phyloP scores from a whole-genome alignment of 2,113 vertebrate species.

The Semnornis frantzii region DNA sequence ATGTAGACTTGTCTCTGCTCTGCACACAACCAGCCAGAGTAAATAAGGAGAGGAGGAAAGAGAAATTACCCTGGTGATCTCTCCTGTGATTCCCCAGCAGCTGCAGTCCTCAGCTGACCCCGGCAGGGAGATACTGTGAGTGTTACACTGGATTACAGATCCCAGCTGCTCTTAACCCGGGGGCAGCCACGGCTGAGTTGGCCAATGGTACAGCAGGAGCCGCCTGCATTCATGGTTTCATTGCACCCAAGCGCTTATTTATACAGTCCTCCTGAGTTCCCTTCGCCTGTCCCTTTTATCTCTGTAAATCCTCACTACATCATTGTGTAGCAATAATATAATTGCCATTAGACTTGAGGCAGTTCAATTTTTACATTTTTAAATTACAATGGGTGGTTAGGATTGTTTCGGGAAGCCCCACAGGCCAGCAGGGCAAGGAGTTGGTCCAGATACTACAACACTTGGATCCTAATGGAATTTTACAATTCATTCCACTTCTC shows the following conservation, averaged over 20 bases:
- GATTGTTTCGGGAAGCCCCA: neutral
- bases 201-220: neutral
- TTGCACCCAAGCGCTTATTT: neutral
- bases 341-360: neutral
- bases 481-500: neutral
- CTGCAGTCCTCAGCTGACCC: constrained; percentile 60
- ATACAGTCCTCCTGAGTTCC: neutral
- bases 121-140: constrained; percentile 1
- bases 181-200: neutral
- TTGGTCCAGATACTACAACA: neutral
- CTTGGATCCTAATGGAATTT: neutral
- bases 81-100: constrained; percentile 45
- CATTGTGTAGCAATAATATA: neutral
- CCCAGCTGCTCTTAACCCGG: constrained; percentile 33
- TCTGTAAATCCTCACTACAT: neutral
- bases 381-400: neutral
- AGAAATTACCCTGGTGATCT: constrained; percentile 58
- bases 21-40: neutral
- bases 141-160: constrained; percentile 44
- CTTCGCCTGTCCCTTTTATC: neutral
- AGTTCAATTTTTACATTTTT: neutral
- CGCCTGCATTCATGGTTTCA: neutral
- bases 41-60: neutral
- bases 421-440: neutral
- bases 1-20: neutral